phyloP scores from a whole-genome alignment of 2,113 vertebrate genomes.

The Sardina pilchardus region DNA sequence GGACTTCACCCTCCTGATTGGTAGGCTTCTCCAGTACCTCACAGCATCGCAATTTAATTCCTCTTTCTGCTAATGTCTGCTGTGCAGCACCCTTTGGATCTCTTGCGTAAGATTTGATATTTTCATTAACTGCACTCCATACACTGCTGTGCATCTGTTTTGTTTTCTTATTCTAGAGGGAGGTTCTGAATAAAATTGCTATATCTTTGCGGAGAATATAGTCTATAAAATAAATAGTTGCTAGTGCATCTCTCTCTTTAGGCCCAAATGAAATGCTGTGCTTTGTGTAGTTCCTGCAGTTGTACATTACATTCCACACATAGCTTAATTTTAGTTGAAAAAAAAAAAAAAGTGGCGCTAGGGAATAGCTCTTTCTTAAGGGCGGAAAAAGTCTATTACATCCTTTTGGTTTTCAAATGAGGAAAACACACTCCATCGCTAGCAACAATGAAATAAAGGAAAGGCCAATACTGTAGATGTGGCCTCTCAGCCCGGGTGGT shows the following conservation, averaged over 20 bases:
- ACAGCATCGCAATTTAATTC: not conserved
- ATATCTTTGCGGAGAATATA: not conserved
- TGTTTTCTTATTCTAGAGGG: not conserved
- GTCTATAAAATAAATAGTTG: not conserved
- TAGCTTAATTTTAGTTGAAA: not conserved
- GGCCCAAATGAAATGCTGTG: not conserved
- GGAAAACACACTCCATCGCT: not conserved
- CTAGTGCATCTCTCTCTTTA: not conserved
- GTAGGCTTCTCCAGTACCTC: conserved; percentile 66
- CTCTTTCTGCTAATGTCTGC: not conserved
- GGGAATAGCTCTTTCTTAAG: no score
- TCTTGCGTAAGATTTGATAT: not conserved
- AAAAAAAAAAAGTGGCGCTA: no score
- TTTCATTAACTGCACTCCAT: not conserved
- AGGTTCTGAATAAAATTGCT: not conserved
- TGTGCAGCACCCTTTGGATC: not conserved
- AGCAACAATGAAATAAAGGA: not conserved
- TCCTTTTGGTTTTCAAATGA: not conserved
- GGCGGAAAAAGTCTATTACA: not conserved
- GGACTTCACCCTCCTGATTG: conserved; percentile 88
- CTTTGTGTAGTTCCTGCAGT: not conserved
- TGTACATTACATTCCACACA: not conserved
- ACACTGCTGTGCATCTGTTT: not conserved
- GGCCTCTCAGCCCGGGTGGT: not conserved
- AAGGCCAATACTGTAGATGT: not conserved